Evolutionary conservation across 1,140 invertebrate species (phyloP).

Genomic region (Drosophila punjabiensis): DNA sequence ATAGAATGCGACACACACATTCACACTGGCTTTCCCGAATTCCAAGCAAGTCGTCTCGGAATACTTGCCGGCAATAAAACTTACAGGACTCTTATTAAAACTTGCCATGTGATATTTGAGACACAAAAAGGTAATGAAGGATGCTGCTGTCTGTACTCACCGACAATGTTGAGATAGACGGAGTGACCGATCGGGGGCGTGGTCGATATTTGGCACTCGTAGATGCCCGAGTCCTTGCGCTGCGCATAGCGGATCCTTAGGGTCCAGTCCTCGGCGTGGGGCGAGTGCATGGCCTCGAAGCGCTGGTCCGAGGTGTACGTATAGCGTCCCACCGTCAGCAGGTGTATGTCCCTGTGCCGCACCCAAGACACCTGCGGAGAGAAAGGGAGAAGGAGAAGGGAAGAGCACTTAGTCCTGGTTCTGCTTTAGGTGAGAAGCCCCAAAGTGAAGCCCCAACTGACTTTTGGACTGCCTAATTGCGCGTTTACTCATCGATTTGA

Average conservation of each 20-base stretch:
- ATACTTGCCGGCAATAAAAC: constrained; percentile 7
- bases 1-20: background rate
- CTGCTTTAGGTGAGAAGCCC: constrained; percentile 5
- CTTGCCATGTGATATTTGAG: background rate
- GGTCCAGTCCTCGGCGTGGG: constrained; percentile 92
- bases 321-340: constrained; percentile 93
- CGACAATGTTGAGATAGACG: constrained; percentile 91
- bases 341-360: constrained; percentile 93
- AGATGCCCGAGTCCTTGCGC: constrained; percentile 92
- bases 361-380: constrained; percentile 93
- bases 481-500: constrained; percentile 49
- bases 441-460: constrained; percentile 29
- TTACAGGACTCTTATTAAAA: constrained; percentile 8
- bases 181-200: constrained; percentile 93
- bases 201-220: constrained; percentile 95
- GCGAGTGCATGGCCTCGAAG: constrained; percentile 91
- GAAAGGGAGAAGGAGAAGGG: background rate
- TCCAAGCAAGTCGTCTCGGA: background rate
- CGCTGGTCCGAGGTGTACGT: constrained; percentile 95
- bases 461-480: constrained; percentile 48
- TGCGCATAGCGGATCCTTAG: constrained; percentile 91
- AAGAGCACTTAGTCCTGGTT: constrained; percentile 27
- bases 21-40: background rate
- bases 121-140: background rate
- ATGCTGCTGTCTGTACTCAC: constrained; percentile 87